Conservation (phyloP, 2,888 invertebrate genomes). For the Imbricaverruca yamaguchii region DNA sequence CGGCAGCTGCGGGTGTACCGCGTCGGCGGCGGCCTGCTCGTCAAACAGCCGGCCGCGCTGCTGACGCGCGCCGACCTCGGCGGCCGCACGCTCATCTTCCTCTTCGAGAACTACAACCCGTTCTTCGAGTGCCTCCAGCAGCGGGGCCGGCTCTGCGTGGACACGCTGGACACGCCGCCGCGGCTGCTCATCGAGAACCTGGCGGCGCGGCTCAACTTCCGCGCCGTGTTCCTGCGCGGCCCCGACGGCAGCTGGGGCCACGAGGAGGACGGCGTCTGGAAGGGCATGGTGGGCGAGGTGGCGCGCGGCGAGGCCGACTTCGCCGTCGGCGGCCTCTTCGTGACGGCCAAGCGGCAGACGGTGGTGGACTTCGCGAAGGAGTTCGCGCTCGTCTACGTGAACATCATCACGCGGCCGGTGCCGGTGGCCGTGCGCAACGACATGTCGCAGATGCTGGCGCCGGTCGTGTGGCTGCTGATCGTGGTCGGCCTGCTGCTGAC, state of each 20-base stretch:
- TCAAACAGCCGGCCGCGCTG: neutral
- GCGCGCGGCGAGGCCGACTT: conserved; percentile 14
- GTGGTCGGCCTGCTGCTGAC: neutral
- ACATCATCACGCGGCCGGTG: conserved; percentile 8
- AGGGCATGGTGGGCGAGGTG: conserved; percentile 18
- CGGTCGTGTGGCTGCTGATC: neutral
- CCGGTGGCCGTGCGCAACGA: neutral
- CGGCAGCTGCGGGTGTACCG: neutral
- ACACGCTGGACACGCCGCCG: neutral
- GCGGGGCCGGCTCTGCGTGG: neutral
- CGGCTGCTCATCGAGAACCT: neutral
- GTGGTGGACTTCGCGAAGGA: conserved; percentile 12
- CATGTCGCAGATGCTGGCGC: conserved; percentile 1
- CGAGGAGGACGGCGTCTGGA: conserved; percentile 19
- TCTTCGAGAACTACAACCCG: conserved; percentile 21
- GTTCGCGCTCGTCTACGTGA: conserved; percentile 8
- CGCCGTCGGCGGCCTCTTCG: conserved; percentile 11
- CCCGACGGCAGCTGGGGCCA: conserved; percentile 18
- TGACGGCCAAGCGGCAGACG: neutral
- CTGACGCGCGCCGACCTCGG: neutral
- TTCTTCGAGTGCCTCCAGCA: neutral
- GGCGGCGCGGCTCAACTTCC: neutral
- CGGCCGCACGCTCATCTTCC: neutral
- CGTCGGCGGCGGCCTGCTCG: neutral
- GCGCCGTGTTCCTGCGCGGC: neutral